phyloP scores from a whole-genome alignment of 1,140 invertebrate genomes.

The Halesus radiatus region DNA sequence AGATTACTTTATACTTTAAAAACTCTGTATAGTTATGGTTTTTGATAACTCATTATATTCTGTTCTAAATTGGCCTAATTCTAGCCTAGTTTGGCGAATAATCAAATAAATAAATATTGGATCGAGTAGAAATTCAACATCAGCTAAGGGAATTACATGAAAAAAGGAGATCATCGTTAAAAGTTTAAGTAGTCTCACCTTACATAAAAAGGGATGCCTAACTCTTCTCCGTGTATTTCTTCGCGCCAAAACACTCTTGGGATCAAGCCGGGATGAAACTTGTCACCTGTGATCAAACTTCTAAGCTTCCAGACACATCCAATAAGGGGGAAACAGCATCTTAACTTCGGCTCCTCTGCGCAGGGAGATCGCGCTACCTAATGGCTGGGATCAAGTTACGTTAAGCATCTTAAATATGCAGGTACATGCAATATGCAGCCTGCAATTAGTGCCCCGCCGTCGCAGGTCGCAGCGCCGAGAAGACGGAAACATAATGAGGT shows the following conservation, averaged over 20 bases:
- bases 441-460: not conserved
- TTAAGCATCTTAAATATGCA: constrained; percentile 4
- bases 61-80: too few species aligned
- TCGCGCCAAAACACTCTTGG: not conserved
- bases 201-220: too few species aligned
- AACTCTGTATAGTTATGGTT: too few species aligned
- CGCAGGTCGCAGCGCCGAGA: too few species aligned
- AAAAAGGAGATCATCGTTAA: too few species aligned
- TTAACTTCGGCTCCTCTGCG: not conserved
- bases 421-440: not conserved
- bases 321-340: not conserved
- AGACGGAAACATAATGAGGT: not conserved
- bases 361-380: not conserved
- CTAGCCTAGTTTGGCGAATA: too few species aligned
- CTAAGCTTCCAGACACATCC: not conserved
- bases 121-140: too few species aligned
- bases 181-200: too few species aligned
- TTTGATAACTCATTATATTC: too few species aligned
- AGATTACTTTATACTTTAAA: too few species aligned
- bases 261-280: not conserved
- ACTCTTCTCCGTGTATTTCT: not conserved
- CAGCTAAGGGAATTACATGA: too few species aligned
- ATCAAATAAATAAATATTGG: too few species aligned
- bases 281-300: constrained; percentile 5
- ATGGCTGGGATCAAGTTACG: constrained; percentile 3